A percentile compares a stretch with the other conserved stretches of the same genome.
These are phyloP conservation scores for Drosophila colorata DNA, from an alignment of 2,888 invertebrate species.

Conservation along the genomic window DNA sequence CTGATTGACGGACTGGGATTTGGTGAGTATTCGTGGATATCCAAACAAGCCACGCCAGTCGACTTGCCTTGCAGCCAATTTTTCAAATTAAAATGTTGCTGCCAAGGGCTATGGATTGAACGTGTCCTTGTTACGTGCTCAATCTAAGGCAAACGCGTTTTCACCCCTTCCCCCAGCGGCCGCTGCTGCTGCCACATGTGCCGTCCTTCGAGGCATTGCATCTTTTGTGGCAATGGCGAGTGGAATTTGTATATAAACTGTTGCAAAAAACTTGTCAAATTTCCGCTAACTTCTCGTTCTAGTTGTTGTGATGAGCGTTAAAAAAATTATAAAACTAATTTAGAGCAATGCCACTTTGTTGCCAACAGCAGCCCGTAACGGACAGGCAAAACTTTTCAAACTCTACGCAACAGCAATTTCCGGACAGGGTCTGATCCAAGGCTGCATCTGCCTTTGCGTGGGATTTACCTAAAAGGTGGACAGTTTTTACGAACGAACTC, in stretches of 20 bases:
- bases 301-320: conserved; percentile 26
- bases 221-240: conserved; percentile 11
- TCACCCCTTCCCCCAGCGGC: not conserved
- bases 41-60: conserved; percentile 25
- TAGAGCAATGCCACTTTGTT: conserved; percentile 55
- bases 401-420: conserved; percentile 67
- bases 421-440: conserved; percentile 43
- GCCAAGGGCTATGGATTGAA: conserved; percentile 30
- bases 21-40: conserved; percentile 6
- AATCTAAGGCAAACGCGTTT: conserved; percentile 12
- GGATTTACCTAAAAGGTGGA: conserved; percentile 68
- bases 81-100: conserved; percentile 36
- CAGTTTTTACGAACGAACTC: conserved; percentile 73
- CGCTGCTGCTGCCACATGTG: conserved; percentile 10
- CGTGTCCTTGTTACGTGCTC: conserved; percentile 36
- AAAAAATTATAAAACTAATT: conserved; percentile 66
- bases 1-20: conserved; percentile 30
- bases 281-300: conserved; percentile 45
- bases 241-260: conserved; percentile 32
- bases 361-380: conserved; percentile 33
- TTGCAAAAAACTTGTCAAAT: conserved; percentile 57
- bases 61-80: conserved; percentile 33
- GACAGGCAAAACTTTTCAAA: conserved; percentile 59
- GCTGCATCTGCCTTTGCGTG: conserved; percentile 14
- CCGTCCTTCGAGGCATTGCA: conserved; percentile 7